phyloP scores from a whole-genome alignment of 1,140 invertebrate species.

The Plutomurus gul region DNA sequence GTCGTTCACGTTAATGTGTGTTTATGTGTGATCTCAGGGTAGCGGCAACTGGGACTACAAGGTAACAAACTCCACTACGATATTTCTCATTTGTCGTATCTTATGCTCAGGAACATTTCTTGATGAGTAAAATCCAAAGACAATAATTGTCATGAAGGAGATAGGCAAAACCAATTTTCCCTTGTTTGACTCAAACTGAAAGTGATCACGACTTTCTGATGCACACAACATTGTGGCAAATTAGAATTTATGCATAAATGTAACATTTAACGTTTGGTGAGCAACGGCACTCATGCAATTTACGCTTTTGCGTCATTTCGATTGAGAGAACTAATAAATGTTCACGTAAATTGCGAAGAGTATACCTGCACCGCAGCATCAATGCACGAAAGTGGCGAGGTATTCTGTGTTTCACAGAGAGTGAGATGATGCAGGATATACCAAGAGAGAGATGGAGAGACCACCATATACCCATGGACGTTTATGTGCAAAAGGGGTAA shows the following conservation, averaged over 20 bases:
- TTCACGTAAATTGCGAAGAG: not conserved
- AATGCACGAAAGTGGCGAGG: too few relatives aligned
- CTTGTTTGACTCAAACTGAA: not conserved
- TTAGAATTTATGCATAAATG: conserved; percentile 18
- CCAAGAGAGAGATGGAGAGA: too few relatives aligned
- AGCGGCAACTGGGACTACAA: not conserved
- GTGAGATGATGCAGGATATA: too few relatives aligned
- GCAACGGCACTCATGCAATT: too few relatives aligned
- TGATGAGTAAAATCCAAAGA: too few relatives aligned
- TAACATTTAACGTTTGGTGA: not conserved
- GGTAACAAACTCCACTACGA: not conserved
- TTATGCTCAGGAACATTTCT: too few relatives aligned
- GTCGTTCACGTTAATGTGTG: not conserved
- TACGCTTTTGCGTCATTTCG: not conserved
- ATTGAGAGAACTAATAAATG: not conserved
- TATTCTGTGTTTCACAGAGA: too few relatives aligned
- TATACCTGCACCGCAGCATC: too few relatives aligned
- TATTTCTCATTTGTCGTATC: not conserved
- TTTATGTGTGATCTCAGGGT: not conserved
- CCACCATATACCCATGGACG: too few relatives aligned
- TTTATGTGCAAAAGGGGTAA: too few relatives aligned
- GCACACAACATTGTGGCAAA: not conserved
- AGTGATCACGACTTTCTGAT: not conserved
- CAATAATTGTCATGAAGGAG: too few relatives aligned
- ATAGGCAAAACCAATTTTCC: not conserved